A percentile compares a stretch with the other conserved stretches of the same genome.
Conservation (phyloP, 2,797 vertebrate genomes). For the Micromesistius poutassou region DNA sequence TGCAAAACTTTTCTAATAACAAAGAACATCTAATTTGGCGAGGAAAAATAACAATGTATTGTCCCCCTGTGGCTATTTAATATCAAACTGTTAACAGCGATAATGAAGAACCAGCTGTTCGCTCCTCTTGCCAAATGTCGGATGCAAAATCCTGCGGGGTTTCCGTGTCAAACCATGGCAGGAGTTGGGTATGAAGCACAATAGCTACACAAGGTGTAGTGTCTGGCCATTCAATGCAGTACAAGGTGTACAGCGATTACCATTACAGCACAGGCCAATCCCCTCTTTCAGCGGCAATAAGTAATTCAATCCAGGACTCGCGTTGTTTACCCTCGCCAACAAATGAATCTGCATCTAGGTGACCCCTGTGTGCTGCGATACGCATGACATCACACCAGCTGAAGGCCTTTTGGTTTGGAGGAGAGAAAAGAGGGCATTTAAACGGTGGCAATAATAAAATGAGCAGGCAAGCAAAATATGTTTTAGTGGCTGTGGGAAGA, state of each 20-base stretch:
- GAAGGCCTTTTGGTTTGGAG: background rate
- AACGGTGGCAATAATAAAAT: background rate
- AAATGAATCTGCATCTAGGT: background rate
- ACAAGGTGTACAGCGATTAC: background rate
- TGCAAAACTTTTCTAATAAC: background rate
- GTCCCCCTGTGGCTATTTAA: background rate
- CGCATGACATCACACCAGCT: background rate
- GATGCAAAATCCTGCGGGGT: background rate
- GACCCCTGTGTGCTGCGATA: background rate
- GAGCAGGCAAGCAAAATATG: background rate
- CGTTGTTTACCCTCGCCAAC: background rate
- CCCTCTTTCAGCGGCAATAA: background rate
- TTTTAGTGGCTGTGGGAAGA: background rate
- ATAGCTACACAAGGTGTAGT: background rate
- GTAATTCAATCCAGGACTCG: background rate
- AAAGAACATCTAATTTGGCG: background rate
- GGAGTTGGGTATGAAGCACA: background rate
- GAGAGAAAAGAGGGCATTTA: background rate
- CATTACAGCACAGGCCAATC: background rate
- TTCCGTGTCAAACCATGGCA: background rate
- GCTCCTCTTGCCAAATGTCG: background rate
- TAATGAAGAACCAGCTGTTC: conserved; percentile 1
- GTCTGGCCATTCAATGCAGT: background rate
- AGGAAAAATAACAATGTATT: background rate
- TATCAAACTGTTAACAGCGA: background rate